Conservation (phyloP, 1,140 invertebrate genomes). For the Rhynchophorus ferrugineus region DNA sequence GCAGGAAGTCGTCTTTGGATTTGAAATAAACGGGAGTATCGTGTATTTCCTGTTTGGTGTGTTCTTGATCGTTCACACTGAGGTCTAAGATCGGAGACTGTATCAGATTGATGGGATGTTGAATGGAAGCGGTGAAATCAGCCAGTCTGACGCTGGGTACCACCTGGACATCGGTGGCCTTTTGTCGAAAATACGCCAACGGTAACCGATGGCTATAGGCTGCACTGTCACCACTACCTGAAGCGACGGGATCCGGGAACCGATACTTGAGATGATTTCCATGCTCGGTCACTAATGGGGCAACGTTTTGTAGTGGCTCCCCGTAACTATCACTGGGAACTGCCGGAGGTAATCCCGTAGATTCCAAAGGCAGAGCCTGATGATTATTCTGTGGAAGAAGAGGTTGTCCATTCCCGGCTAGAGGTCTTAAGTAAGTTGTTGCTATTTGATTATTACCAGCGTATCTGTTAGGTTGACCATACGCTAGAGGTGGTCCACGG, state of each 20-base stretch:
- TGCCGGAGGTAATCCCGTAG: slow-evolving; percentile 7
- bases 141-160: slow-evolving; percentile 52
- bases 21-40: background rate
- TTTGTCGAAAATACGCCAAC: slow-evolving; percentile 12
- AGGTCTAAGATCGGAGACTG: slow-evolving; percentile 57
- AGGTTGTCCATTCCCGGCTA: slow-evolving; percentile 14
- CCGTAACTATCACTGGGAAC: slow-evolving; percentile 18
- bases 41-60: background rate
- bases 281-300: slow-evolving; percentile 22
- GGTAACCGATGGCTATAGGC: slow-evolving; percentile 6
- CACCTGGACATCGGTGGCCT: slow-evolving; percentile 42
- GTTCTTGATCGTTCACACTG: slow-evolving; percentile 32
- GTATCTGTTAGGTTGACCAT: slow-evolving; percentile 2
- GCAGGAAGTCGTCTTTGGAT: background rate
- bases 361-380: slow-evolving; percentile 8
- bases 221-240: slow-evolving; percentile 16
- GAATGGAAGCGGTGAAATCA: slow-evolving; percentile 55
- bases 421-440: slow-evolving; percentile 14
- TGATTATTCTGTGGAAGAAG: slow-evolving; percentile 8
- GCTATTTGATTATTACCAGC: slow-evolving; percentile 1
- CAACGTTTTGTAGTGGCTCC: slow-evolving; percentile 15
- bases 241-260: slow-evolving; percentile 27
- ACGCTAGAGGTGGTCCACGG: background rate
- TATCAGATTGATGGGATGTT: slow-evolving; percentile 55
- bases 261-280: slow-evolving; percentile 14